Conservation (phyloP, 2,888 invertebrate genomes). For the Mesorhabditis sp. region DNA sequence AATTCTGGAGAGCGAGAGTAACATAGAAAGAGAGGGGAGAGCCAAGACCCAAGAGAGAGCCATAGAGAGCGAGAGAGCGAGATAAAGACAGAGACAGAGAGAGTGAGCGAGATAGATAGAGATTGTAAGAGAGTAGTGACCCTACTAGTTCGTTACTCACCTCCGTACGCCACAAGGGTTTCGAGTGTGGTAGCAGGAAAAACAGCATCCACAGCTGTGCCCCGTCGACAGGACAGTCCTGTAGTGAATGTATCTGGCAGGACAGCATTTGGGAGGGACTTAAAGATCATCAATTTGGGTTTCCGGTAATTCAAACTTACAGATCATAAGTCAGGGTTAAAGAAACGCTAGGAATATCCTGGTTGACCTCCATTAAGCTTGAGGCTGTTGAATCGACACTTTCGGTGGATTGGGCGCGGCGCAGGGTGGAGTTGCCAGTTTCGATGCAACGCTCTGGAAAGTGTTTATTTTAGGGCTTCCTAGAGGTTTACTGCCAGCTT, state of each 20-base stretch:
- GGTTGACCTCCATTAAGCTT: neutral
- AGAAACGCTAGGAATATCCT: neutral
- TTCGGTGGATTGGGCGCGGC: neutral
- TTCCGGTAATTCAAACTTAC: neutral
- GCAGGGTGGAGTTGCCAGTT: neutral
- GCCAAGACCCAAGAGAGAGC: too few species aligned
- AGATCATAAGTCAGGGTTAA: neutral
- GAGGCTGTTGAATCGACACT: neutral
- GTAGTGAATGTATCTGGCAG: neutral
- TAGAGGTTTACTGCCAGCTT: neutral
- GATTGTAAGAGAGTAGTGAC: too few species aligned
- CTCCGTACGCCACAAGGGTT: neutral
- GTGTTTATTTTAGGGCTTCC: neutral
- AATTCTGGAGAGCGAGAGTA: too few species aligned
- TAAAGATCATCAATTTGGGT: neutral
- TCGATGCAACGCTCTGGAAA: neutral
- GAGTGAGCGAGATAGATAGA: too few species aligned
- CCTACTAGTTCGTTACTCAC: neutral
- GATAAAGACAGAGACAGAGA: too few species aligned
- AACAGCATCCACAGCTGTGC: neutral
- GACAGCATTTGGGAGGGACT: neutral
- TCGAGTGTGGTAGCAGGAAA: slow-evolving; percentile 1
- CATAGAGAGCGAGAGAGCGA: too few species aligned
- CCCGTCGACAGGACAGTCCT: neutral
- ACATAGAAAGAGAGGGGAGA: too few species aligned